Evolutionary conservation across 2,797 vertebrate genomes (phyloP), one percentile per base, ranked within the genome.

Genomic region (Cheirogaleus major): DNA sequence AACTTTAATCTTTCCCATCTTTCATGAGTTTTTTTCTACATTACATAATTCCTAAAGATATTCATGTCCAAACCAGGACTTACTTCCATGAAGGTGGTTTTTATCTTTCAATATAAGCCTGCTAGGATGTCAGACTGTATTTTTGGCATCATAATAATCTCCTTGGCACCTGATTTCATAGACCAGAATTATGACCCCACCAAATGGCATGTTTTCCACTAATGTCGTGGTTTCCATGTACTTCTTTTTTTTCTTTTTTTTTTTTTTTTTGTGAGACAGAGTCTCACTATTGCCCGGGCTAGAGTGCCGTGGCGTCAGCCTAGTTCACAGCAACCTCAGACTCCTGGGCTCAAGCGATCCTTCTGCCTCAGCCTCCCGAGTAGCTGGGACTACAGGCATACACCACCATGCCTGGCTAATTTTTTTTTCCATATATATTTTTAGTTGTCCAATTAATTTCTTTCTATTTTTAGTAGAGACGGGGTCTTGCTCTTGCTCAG

Each of bases 111-210:
- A 0, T 43, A 41, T 50, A 22, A 76, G 27, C 45, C 83, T 96
- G 13, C 38, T 23, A 15, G 23, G 57, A 96, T 93, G 48, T 67
- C 94, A 57, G 6, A 30, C 79, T 81, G 12, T 32, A 13, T 32
- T 73, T 35, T 81, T 32, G 30, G 35, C 27, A 45, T 93, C 91
- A 93, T 88, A 59, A 79, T 95, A 72, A 67, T 59, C 86, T 83
- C 79, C 93, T 85, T 95, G 73, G 87, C 84, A 95, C 96, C 87
- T 93, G 91, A 93, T 70, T 73, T 89, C 91, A 88, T 61, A 93
- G 83, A 73, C 73, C 63, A 76, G 48, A 85, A 97, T 96, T 98
- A 76, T 98, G 95, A 98, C 87, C 95, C 98, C 96, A 97, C 59
- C 81, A 87, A 87, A 93, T 67, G 90, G 50, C n/a, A 2, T 38